Percentiles rank a stretch among this genome's conserved stretches.
Evolutionary conservation across 2,113 vertebrate species (phyloP).

Genomic region (Grammomys dolichurus): DNA sequence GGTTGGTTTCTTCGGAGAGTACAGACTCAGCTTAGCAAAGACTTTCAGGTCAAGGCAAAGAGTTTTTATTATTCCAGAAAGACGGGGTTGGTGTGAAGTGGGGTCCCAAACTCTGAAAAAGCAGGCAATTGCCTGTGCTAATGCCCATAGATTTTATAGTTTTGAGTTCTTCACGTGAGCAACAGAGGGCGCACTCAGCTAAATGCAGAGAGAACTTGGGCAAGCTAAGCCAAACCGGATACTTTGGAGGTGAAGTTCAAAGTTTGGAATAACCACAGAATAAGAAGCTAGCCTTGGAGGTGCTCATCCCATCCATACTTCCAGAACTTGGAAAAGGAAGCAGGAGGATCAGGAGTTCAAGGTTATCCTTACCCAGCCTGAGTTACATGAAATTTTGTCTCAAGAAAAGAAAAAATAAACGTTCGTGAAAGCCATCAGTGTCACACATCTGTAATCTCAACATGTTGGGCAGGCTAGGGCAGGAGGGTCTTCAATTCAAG

Average conservation of each 20-base stretch:
- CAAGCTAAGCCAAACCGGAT: neutral
- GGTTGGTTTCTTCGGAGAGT: neutral
- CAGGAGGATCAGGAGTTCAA: neutral
- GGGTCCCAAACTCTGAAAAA: neutral
- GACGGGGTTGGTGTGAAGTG: too few species aligned
- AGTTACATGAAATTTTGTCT: neutral
- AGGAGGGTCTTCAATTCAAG: neutral
- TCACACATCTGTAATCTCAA: neutral
- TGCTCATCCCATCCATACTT: rapidly evolving
- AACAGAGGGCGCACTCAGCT: slow-evolving; percentile 35
- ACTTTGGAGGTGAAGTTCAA: neutral
- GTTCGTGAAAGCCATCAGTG: neutral
- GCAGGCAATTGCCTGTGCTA: neutral
- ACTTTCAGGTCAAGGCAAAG: neutral
- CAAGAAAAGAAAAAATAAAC: neutral
- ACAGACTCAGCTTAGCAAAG: neutral
- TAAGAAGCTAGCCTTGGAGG: neutral
- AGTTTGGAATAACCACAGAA: neutral
- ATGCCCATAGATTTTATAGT: neutral
- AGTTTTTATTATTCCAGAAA: neutral
- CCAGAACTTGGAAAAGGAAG: neutral
- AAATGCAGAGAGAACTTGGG: neutral
- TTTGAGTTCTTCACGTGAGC: neutral
- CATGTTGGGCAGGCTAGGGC: too few species aligned
- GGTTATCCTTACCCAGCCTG: neutral